A percentile compares a stretch with the other conserved stretches of the same genome.
Conservation (phyloP, 2,888 invertebrate genomes). For the Oligia latruncula region DNA sequence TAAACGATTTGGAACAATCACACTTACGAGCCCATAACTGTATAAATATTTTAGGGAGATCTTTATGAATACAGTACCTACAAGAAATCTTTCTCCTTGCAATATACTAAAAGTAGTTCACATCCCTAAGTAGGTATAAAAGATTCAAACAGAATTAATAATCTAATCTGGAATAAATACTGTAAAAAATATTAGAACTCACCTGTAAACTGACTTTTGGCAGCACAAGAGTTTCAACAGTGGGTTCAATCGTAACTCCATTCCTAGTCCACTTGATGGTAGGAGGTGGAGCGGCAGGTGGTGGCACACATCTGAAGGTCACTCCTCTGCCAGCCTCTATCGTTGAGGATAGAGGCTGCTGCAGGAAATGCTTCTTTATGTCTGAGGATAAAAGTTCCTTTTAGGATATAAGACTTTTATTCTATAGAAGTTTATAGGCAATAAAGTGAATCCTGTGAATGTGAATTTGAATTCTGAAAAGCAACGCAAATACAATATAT, state of each 20-base stretch:
- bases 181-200: neutral
- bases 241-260: conserved; percentile 93
- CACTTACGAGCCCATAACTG: neutral
- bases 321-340: conserved; percentile 95
- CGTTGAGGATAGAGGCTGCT: conserved; percentile 94
- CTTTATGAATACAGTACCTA: neutral
- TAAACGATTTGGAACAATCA: neutral
- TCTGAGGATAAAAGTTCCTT: conserved; percentile 87
- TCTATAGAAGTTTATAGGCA: neutral
- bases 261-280: conserved; percentile 96
- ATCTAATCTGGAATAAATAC: neutral
- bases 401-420: neutral
- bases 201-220: conserved; percentile 94
- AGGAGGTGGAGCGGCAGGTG: conserved; percentile 96
- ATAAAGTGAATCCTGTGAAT: neutral
- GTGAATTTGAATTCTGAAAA: neutral
- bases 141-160: neutral
- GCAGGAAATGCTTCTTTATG: conserved; percentile 96
- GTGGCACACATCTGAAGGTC: conserved; percentile 96
- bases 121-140: neutral
- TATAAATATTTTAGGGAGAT: neutral
- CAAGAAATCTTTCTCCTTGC: neutral
- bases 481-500: neutral
- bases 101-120: too few species aligned
- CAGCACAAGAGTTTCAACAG: conserved; percentile 95